phyloP scores from a whole-genome alignment of 2,797 vertebrate genomes.

The Falco cherrug region DNA sequence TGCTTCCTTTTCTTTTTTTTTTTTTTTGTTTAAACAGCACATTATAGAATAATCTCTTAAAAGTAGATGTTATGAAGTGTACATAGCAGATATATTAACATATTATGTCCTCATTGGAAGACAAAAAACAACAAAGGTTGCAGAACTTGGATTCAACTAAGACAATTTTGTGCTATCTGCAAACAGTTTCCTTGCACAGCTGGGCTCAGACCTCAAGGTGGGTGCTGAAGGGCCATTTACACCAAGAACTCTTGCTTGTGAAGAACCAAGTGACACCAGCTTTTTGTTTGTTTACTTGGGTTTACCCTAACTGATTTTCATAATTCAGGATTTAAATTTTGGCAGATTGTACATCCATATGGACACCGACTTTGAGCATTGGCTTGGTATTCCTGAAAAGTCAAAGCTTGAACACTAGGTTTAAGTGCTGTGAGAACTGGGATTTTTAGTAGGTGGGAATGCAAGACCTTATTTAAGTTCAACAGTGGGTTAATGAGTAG shows the following conservation, averaged over 20 bases:
- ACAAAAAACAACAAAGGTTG: fast-evolving
- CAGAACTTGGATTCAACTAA: neutral
- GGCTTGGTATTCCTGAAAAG: neutral
- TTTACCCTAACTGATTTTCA: neutral
- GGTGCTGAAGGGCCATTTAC: neutral
- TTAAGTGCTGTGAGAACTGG: neutral
- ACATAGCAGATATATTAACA: neutral
- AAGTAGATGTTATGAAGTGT: neutral
- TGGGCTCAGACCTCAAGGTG: neutral
- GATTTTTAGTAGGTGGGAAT: neutral
- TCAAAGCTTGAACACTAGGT: neutral
- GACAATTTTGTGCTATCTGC: neutral
- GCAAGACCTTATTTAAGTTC: neutral
- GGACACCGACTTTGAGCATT: neutral
- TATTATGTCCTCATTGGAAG: fast-evolving
- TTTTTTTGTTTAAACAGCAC: neutral
- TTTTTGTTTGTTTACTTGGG: neutral
- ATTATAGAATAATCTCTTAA: neutral
- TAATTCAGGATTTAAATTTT: neutral
- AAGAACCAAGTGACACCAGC: neutral
- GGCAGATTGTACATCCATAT: neutral
- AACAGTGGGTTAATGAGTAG: neutral
- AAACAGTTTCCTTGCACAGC: neutral
- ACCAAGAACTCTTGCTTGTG: neutral
- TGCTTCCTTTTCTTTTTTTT: neutral